These are phyloP conservation scores for Coelinius sp. DNA, from an alignment of 2,888 invertebrate species.

Conservation along the genomic window DNA sequence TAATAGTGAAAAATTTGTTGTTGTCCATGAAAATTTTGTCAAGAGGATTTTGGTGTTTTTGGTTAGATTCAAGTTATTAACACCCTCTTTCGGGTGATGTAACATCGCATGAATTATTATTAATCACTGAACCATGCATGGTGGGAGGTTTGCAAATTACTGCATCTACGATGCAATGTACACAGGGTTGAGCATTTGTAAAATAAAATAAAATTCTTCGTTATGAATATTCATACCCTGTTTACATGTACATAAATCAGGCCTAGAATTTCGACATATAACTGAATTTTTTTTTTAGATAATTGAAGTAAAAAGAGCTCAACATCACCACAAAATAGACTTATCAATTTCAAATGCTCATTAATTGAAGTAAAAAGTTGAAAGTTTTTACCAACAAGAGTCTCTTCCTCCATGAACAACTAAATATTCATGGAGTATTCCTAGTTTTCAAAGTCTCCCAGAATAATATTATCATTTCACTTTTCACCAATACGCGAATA, in stretches of 20 bases:
- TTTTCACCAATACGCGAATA: slow-evolving; percentile 8
- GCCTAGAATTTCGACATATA: slow-evolving; percentile 1
- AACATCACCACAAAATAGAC: neutral
- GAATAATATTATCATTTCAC: slow-evolving; percentile 38
- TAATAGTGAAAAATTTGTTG: neutral
- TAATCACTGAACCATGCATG: slow-evolving; percentile 30
- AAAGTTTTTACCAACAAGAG: slow-evolving; percentile 17
- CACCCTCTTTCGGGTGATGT: slow-evolving; percentile 6
- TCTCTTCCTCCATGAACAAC: slow-evolving; percentile 7
- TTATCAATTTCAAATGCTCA: slow-evolving; percentile 22
- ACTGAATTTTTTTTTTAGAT: neutral
- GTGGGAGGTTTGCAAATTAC: slow-evolving; percentile 40
- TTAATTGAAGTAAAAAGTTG: slow-evolving; percentile 37
- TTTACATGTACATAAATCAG: slow-evolving; percentile 41
- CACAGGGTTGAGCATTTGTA: neutral
- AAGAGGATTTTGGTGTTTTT: neutral
- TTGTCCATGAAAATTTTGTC: neutral
- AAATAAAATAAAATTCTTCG: slow-evolving; percentile 7
- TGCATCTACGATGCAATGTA: slow-evolving; percentile 27
- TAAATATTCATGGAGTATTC: slow-evolving; percentile 46
- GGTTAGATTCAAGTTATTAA: slow-evolving; percentile 8
- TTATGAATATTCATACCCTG: slow-evolving; percentile 45
- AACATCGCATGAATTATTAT: slow-evolving; percentile 37
- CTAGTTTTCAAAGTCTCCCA: slow-evolving; percentile 22
- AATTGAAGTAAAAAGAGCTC: neutral